Evolutionary conservation across 2,888 invertebrate species (phyloP).

Genomic region (Drosophila gaucha): DNA sequence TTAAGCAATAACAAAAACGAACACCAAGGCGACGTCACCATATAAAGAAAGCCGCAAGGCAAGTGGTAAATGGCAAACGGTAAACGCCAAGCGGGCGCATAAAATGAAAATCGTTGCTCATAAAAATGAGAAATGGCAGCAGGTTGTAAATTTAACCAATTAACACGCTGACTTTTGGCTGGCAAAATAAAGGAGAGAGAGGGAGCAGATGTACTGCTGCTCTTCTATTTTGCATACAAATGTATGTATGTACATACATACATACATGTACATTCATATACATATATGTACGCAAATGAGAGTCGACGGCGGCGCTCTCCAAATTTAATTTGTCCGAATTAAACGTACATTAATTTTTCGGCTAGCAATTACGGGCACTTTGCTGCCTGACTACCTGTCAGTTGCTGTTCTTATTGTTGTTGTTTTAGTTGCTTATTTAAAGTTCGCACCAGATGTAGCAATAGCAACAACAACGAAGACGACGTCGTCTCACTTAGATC

Average conservation of each 20-base stretch:
- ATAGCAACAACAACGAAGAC: conserved; percentile 23
- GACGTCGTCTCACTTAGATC: conserved; percentile 80
- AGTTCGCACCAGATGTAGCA: conserved; percentile 69
- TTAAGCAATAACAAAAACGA: neutral
- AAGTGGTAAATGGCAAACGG: conserved; percentile 8
- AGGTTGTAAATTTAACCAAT: conserved; percentile 52
- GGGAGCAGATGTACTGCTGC: neutral
- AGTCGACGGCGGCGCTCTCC: conserved; percentile 24
- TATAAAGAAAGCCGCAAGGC: conserved; percentile 8
- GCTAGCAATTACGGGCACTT: conserved; percentile 50
- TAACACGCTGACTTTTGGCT: conserved; percentile 42
- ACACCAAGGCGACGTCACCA: conserved; percentile 13
- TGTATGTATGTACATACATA: neutral
- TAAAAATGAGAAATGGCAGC: conserved; percentile 55
- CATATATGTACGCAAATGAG: conserved; percentile 2
- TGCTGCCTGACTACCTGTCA: conserved; percentile 9
- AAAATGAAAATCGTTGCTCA: conserved; percentile 31
- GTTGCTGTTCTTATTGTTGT: conserved; percentile 21
- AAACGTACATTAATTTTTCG: conserved; percentile 73
- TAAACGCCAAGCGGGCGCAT: conserved; percentile 25
- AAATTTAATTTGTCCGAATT: conserved; percentile 71
- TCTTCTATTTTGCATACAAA: neutral
- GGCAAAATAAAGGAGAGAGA: neutral
- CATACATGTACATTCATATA: conserved; percentile 1
- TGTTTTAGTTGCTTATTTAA: conserved; percentile 41